Evolutionary conservation across 1,140 invertebrate species (phyloP).

Genomic region (Manduca sexta): DNA sequence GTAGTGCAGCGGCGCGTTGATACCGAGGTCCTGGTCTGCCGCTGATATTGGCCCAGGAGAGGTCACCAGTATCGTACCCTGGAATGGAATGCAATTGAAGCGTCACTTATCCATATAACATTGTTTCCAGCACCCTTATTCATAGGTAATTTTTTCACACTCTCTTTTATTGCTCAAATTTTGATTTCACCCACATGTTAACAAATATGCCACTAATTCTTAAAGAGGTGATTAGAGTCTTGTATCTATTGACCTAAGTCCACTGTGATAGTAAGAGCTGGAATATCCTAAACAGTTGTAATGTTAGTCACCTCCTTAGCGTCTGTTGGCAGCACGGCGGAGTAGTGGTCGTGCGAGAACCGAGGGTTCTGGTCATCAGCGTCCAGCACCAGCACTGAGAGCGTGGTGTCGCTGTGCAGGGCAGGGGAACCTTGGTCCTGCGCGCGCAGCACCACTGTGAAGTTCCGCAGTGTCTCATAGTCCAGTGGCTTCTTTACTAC

Average conservation of each 20-base stretch:
- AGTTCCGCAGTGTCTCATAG: conserved; percentile 86
- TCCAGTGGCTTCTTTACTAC: conserved; percentile 87
- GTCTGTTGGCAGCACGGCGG: conserved; percentile 78
- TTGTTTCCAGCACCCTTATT: too few relatives aligned
- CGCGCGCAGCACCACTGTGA: conserved; percentile 86
- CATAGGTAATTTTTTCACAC: too few relatives aligned
- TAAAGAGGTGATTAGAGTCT: too few relatives aligned
- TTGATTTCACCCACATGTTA: too few relatives aligned
- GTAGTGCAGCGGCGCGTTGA: conserved; percentile 84
- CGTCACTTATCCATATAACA: too few relatives aligned
- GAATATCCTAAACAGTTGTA: background rate
- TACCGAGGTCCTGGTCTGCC: conserved; percentile 86
- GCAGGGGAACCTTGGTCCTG: conserved; percentile 90
- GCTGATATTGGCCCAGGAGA: conserved; percentile 79
- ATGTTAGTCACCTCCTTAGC: conserved; percentile 72
- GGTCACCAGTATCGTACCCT: conserved; percentile 26
- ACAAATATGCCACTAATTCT: too few relatives aligned
- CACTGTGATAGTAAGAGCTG: background rate
- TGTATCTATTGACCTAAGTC: background rate
- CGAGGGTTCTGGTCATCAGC: conserved; percentile 94
- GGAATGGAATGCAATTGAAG: too few relatives aligned
- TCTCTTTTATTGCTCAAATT: too few relatives aligned
- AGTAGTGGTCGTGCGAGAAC: conserved; percentile 86
- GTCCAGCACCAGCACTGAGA: conserved; percentile 88
- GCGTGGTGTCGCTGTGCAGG: conserved; percentile 80